Conservation (phyloP, 2,113 vertebrate species). For the Stigmatopora nigra region DNA sequence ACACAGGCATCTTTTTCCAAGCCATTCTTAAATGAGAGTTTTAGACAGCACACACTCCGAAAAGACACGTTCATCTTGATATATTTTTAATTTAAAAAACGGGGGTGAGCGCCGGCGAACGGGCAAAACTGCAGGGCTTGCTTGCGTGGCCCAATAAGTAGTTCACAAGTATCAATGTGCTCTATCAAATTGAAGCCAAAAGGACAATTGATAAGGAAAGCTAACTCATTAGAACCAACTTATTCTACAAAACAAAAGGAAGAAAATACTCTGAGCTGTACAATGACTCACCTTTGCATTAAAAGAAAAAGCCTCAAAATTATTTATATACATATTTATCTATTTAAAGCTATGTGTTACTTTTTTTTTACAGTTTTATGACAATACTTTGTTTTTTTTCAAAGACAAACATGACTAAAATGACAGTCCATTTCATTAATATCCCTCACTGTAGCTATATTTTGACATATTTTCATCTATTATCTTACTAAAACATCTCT, state of each 20-base stretch:
- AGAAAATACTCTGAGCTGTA: constrained; percentile 20
- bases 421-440: too few relatives aligned
- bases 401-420: too few relatives aligned
- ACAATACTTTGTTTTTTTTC: too few relatives aligned
- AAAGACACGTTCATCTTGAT: neutral
- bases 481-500: too few relatives aligned
- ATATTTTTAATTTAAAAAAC: constrained; percentile 4
- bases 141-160: constrained; percentile 3
- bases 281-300: constrained; percentile 1
- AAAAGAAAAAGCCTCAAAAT: neutral
- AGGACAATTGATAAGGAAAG: constrained; percentile 23
- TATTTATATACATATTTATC: neutral
- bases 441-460: too few relatives aligned
- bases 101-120: neutral
- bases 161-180: constrained; percentile 19
- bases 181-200: constrained; percentile 24
- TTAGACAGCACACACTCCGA: neutral
- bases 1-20: neutral
- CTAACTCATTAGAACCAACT: constrained; percentile 24
- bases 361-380: too few relatives aligned
- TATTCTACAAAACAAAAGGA: constrained; percentile 32
- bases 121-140: neutral
- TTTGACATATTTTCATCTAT: too few relatives aligned
- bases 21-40: neutral
- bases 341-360: too few relatives aligned